These are phyloP conservation scores for Centropus bengalensis DNA, from an alignment of 2,113 vertebrate species.

Conservation along the genomic window DNA sequence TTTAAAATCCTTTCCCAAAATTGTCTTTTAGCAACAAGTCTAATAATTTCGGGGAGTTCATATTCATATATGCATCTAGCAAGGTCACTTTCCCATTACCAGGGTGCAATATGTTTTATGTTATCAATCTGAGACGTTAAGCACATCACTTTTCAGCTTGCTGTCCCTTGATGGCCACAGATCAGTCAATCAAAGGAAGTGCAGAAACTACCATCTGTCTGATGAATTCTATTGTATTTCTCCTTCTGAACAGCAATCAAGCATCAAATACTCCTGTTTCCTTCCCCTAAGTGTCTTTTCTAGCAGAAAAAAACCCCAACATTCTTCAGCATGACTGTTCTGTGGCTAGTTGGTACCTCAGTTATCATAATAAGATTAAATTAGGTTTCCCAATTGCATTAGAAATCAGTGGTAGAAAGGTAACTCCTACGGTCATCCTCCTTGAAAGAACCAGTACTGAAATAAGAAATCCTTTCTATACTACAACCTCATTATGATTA, in stretches of 20 bases:
- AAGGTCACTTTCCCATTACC: neutral
- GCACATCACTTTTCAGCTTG: neutral
- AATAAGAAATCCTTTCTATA: neutral
- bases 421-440: neutral
- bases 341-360: neutral
- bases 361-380: neutral
- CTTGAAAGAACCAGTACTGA: neutral
- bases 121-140: neutral
- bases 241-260: neutral
- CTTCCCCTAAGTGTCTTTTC: neutral
- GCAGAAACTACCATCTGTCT: neutral
- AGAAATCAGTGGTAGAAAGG: neutral
- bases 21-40: neutral
- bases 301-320: neutral
- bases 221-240: neutral
- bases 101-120: neutral
- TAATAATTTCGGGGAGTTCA: neutral
- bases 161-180: neutral
- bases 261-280: neutral
- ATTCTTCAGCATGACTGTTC: neutral
- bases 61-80: neutral
- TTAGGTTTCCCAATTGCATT: neutral
- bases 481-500: neutral
- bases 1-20: neutral
- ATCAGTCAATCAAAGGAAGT: neutral